Evolutionary conservation across 2,113 vertebrate genomes (phyloP), one percentile per base, ranked within the genome.

Genomic region (Heterochromis multidens): DNA sequence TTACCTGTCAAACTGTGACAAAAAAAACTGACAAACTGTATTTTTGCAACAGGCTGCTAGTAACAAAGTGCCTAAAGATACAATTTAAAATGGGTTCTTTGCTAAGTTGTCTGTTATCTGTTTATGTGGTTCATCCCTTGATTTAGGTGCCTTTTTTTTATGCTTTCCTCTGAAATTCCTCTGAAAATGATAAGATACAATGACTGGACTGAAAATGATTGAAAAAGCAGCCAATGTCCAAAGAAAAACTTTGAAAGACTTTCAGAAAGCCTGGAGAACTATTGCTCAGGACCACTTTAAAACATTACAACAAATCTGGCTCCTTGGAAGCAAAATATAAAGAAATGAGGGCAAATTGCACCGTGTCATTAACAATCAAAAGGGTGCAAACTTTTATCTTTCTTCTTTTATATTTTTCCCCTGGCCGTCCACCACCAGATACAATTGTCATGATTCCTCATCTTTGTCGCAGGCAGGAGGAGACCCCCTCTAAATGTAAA

Each of bases 401-500:
- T 6, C 9, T 21, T 11, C 12, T 59, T 57, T 1, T 40, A 14
- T 1, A 23, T 37, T 40, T 65, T 40, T 49, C 3, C 6, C 33
- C 6, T 40, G 62, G 35, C n/a, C 7, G 7, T 13, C 11, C 33
- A 40, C 35, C 21, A 23, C 33, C 62, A 14, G 33, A 37, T 14
- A 72, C 43, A 52, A 1, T 14, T 52, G 60, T 78, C n/a, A 4
- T 37, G 17, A 27, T 12, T 17, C 6, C 54, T 35, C 7, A 33
- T 29, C 23, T 59, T 33, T 65, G 19, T 81, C 79, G 4, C 85
- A 93, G 91, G 23, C 25, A 16, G n/a, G 60, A 82, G 9, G 57
- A 21, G 40, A 46, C 1, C 1, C 11, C 25, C 1, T 63, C 16
- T 2, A 93, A 83, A 25, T 13, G 2, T 8, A 78, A 43, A 19